Conservation (phyloP, 2,888 invertebrate species). For the Synergus laeviventris region DNA sequence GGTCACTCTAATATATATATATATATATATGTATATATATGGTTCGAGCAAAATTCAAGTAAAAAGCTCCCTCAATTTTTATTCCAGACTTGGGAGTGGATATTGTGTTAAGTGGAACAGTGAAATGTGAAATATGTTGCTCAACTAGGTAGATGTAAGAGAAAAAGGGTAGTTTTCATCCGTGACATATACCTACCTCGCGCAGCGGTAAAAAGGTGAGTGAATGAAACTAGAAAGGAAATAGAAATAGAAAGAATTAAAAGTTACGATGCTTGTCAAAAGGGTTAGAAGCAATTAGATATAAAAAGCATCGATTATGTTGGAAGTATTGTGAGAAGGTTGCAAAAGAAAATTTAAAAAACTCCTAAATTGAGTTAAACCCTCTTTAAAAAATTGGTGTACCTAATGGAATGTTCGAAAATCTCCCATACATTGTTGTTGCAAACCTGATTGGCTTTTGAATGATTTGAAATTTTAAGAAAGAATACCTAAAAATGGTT, state of each 20-base stretch:
- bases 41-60: neutral
- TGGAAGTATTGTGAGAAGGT: too few species aligned
- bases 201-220: slow-evolving; percentile 32
- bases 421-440: too few species aligned
- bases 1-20: too few species aligned
- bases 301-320: neutral
- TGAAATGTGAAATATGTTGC: slow-evolving; percentile 74
- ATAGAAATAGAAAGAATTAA: neutral
- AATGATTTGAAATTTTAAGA: too few species aligned
- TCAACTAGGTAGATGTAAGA: slow-evolving; percentile 61
- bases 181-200: neutral
- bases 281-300: neutral
- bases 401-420: too few species aligned
- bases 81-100: slow-evolving; percentile 58
- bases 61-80: slow-evolving; percentile 58
- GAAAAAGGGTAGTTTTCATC: neutral
- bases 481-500: too few species aligned
- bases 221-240: neutral
- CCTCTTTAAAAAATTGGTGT: too few species aligned
- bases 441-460: too few species aligned
- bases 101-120: slow-evolving; percentile 71
- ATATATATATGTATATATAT: too few species aligned
- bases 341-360: too few species aligned
- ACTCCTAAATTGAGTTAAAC: too few species aligned
- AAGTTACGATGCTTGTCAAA: neutral